phyloP scores from a whole-genome alignment of 2,113 vertebrate species.

The Myxocyprinus asiaticus region DNA sequence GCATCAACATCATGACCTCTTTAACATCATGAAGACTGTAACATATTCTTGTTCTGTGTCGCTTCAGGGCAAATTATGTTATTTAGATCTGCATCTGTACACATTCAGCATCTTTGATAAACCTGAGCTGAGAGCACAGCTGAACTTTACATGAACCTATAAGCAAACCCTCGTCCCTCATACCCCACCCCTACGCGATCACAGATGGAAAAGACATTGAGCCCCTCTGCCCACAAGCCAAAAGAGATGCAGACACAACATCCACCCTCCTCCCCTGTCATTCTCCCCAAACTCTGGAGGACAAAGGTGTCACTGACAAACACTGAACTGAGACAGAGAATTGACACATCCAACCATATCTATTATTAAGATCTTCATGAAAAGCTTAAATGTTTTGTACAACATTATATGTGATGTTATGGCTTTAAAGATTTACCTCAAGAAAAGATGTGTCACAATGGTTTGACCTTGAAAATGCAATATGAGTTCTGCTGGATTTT shows the following conservation, averaged over 20 bases:
- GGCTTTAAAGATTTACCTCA: neutral
- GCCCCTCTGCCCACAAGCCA: neutral
- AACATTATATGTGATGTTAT: neutral
- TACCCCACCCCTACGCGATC: too few relatives aligned
- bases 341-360: neutral
- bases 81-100: neutral
- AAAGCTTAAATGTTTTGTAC: neutral
- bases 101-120: neutral
- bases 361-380: neutral
- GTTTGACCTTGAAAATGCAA: too few relatives aligned
- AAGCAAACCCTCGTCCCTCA: neutral
- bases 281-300: neutral
- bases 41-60: too few relatives aligned
- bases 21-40: too few relatives aligned
- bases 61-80: neutral
- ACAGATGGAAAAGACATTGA: neutral
- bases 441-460: too few relatives aligned
- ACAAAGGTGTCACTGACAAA: neutral
- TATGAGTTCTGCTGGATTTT: too few relatives aligned
- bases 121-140: neutral
- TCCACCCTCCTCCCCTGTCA: neutral
- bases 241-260: neutral
- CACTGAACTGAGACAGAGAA: too few relatives aligned
- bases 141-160: slow-evolving; percentile 41
- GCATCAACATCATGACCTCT: too few relatives aligned